Evolutionary conservation across 2,113 vertebrate species (phyloP).

Genomic region (Sminthopsis crassicaudata): DNA sequence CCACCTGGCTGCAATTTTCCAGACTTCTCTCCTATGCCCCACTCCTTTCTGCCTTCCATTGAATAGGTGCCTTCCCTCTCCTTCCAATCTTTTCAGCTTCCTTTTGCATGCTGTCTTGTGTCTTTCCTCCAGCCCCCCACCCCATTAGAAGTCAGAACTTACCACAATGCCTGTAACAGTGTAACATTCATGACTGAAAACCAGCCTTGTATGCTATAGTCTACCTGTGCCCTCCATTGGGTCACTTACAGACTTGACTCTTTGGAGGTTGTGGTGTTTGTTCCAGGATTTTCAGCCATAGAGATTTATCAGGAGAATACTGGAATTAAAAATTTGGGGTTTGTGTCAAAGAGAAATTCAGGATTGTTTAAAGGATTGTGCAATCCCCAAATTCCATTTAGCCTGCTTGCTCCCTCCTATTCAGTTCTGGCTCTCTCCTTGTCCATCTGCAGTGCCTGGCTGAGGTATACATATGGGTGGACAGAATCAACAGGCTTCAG

Average conservation of each 20-base stretch:
- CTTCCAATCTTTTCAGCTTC: not conserved
- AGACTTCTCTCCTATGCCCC: not conserved
- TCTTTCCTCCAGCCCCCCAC: too few species aligned
- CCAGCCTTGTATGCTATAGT: not conserved
- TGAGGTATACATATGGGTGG: not conserved
- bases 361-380: not conserved
- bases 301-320: not conserved
- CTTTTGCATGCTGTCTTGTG: not conserved
- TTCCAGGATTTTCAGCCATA: not conserved
- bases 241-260: not conserved
- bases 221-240: not conserved
- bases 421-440: not conserved
- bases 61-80: not conserved
- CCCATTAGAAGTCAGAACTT: not conserved
- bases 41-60: not conserved
- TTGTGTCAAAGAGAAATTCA: not conserved
- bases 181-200: too few species aligned
- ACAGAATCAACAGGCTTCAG: not conserved
- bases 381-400: not conserved
- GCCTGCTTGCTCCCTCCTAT: not conserved
- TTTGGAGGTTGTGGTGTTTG: not conserved
- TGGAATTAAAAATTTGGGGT: not conserved
- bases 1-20: not conserved
- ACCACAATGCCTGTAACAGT: not conserved
- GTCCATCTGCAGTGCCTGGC: not conserved